Conservation (phyloP, 2,113 vertebrate genomes). For the Pachypanchax playfairii region DNA sequence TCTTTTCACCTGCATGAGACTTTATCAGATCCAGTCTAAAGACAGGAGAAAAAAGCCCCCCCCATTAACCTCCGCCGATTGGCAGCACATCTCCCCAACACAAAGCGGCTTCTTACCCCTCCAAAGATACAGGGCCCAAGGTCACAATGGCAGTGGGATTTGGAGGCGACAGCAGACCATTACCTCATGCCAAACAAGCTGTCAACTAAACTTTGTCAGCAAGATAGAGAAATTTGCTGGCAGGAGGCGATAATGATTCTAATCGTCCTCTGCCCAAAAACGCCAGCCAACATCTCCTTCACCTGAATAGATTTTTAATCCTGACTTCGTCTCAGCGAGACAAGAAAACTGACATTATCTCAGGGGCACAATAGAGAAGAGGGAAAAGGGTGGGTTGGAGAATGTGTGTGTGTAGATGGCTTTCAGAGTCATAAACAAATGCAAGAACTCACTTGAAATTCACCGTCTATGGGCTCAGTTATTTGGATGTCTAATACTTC, state of each 20-base stretch:
- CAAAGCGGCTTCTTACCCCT: slow-evolving; percentile 85
- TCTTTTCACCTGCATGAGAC: slow-evolving; percentile 95
- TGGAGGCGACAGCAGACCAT: slow-evolving; percentile 86
- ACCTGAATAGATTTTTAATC: slow-evolving; percentile 84
- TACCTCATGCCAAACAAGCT: slow-evolving; percentile 91
- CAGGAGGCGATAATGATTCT: slow-evolving; percentile 92
- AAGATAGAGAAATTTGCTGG: slow-evolving; percentile 92
- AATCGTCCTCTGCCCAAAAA: slow-evolving; percentile 77
- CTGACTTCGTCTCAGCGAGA: slow-evolving; percentile 50
- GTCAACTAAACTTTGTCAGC: slow-evolving; percentile 96
- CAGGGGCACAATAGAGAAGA: slow-evolving; percentile 72
- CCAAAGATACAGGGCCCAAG: slow-evolving; percentile 89
- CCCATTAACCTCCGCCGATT: slow-evolving; percentile 91
- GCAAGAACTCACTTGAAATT: slow-evolving; percentile 91
- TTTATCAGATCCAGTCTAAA: slow-evolving; percentile 98
- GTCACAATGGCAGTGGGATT: slow-evolving; percentile 86
- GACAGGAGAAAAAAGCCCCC: slow-evolving; percentile 91
- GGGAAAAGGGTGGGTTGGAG: slow-evolving; percentile 51
- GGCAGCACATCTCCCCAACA: slow-evolving; percentile 86
- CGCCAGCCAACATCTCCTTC: slow-evolving; percentile 73
- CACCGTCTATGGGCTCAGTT: slow-evolving; percentile 91
- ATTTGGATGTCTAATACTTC: slow-evolving; percentile 96
- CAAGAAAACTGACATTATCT: slow-evolving; percentile 82
- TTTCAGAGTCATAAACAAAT: slow-evolving; percentile 19
- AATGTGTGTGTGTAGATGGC: slow-evolving; percentile 48